phyloP scores from a whole-genome alignment of 2,113 vertebrate species.

The Onychostruthus taczanowskii region DNA sequence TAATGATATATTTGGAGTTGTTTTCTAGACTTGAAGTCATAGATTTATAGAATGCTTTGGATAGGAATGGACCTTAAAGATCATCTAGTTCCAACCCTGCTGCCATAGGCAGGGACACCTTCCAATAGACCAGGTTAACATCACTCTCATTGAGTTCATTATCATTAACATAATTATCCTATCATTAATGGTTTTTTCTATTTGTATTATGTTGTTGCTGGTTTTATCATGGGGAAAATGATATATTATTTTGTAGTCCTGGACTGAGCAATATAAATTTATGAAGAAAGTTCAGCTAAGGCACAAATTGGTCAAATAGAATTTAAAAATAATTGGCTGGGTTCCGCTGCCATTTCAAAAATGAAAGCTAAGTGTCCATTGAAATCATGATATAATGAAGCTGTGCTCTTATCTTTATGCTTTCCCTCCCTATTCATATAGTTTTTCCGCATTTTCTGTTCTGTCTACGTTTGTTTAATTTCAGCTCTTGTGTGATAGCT shows the following conservation, averaged over 20 bases:
- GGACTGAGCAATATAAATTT: neutral
- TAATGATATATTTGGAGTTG: neutral
- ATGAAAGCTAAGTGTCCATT: neutral
- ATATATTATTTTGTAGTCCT: neutral
- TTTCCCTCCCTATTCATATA: neutral
- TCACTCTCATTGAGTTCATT: neutral
- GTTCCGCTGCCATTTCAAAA: neutral
- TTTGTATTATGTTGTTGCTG: neutral
- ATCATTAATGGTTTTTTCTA: accelerated
- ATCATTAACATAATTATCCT: neutral
- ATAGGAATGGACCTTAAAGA: neutral
- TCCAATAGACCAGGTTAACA: neutral
- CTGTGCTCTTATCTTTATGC: neutral
- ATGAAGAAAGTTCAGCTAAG: neutral
- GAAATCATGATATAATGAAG: neutral
- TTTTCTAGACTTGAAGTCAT: neutral
- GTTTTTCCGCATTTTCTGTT: neutral
- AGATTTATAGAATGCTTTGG: neutral
- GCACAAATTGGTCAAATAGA: neutral
- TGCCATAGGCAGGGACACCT: neutral
- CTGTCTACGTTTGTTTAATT: neutral
- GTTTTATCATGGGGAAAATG: neutral
- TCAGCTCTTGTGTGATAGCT: neutral
- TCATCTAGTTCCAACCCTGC: neutral
- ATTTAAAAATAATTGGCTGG: neutral